Evolutionary conservation across 37 sponge, comb jelly and placozoan genomes (phyloP).

Genomic region (Spongilla lacustris): DNA sequence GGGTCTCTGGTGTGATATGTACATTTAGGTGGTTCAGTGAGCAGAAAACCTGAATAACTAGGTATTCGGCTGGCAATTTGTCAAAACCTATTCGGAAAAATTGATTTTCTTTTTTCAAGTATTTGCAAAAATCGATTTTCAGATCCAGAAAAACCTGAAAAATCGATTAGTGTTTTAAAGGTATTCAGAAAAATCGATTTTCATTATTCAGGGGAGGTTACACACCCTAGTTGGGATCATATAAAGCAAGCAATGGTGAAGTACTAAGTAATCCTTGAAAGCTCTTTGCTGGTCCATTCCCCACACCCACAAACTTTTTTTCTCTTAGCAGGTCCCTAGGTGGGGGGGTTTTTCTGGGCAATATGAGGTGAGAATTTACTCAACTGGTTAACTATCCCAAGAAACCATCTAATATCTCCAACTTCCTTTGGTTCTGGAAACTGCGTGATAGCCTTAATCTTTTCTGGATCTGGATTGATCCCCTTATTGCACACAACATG

Average conservation of each 20-base stretch:
- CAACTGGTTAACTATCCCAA: slow-evolving; percentile 39
- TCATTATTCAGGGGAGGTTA: no score
- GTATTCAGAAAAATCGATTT: no score
- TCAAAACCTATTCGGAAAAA: no score
- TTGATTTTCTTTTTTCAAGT: no score
- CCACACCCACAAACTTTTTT: slow-evolving; percentile 28
- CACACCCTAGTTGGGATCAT: slow-evolving; percentile 19
- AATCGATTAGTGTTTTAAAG: no score
- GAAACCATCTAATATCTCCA: slow-evolving; percentile 19
- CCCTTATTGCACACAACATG: slow-evolving; percentile 5
- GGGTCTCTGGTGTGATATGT: no score
- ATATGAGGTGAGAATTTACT: slow-evolving; percentile 17
- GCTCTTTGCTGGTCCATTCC: slow-evolving; percentile 8
- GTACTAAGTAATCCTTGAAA: slow-evolving; percentile 4
- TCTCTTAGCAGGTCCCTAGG: slow-evolving; percentile 1
- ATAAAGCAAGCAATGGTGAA: slow-evolving; percentile 20
- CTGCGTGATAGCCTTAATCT: slow-evolving; percentile 3
- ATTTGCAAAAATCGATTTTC: no score
- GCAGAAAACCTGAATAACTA: no score
- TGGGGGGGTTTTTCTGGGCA: slow-evolving; percentile 11
- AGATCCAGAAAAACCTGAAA: no score
- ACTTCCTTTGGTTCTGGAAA: slow-evolving; percentile 2
- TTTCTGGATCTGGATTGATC: slow-evolving; percentile 33
- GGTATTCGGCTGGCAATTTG: no score
- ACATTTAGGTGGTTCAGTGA: no score